These are phyloP conservation scores for Dendrocincla tyrannina DNA, from an alignment of 2,797 vertebrate genomes.

Conservation along the genomic window DNA sequence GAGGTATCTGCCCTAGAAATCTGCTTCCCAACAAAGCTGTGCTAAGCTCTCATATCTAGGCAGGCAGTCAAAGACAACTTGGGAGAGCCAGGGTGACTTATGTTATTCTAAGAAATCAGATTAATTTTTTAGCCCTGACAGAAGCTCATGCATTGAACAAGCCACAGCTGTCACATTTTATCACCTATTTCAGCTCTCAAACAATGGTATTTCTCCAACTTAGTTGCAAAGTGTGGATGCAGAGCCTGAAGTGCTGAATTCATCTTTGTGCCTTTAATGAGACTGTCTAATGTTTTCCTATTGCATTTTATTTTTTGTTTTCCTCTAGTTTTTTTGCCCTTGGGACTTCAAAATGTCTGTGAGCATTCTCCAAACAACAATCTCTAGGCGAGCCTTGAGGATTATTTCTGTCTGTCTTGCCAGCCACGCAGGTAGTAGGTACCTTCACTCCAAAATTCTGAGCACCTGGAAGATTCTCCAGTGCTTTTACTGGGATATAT, in stretches of 20 bases:
- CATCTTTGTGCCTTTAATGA: background rate
- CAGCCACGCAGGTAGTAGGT: background rate
- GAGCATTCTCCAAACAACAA: background rate
- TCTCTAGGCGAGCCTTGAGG: background rate
- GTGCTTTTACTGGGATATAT: rapidly evolving
- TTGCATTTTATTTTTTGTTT: background rate
- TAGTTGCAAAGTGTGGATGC: background rate
- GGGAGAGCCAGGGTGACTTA: background rate
- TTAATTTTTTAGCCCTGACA: background rate
- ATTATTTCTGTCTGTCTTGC: background rate
- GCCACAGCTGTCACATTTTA: background rate
- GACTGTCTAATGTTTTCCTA: background rate
- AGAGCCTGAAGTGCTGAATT: background rate
- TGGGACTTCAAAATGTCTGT: background rate
- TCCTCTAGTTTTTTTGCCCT: background rate
- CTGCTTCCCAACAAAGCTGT: background rate
- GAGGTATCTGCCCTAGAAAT: background rate
- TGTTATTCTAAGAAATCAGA: background rate
- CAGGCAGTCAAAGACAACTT: background rate
- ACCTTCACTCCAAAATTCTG: background rate
- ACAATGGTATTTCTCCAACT: background rate
- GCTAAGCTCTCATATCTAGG: background rate
- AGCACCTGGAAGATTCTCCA: background rate
- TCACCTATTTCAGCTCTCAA: background rate
- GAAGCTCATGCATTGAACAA: background rate